Evolutionary conservation across 2,888 invertebrate species (phyloP), one percentile per base, ranked within the genome.

Genomic region (Saturnia pavonia): DNA sequence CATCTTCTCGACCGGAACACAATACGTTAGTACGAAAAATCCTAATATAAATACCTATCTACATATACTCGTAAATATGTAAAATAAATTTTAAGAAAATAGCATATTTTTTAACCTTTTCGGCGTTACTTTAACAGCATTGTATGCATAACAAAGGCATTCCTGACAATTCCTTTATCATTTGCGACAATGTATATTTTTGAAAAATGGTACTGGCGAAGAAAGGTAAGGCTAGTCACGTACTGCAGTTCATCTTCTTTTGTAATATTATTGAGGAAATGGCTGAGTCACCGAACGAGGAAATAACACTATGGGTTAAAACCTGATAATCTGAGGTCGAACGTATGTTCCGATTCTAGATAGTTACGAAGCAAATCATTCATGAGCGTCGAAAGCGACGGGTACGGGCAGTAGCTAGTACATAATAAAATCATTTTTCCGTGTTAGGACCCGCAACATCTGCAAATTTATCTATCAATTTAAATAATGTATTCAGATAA

Each of bases 301-400:
- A 67, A 70, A 70, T 67, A 19, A 40, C 16, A 22, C 25, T 51
- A 67, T 57, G 43, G 42, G 54, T 27, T 19, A 40, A 51, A 65
- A 67, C 25, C 70, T 42, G 51, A 43, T 66, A 51, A 70, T 42
- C 25, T 51, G 42, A 43, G 40, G 43, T 51, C 67, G 19, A 65
- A 43, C 19, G 67, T 27, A 19, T 40, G 19, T 3, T 54, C 25
- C 75, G 77, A 79, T 80, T 77, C 77, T 74, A 19, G 8, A 19
- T 48, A 48, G 85, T 85, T 85, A 85, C 77, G 80, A 79, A 83
- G 75, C 81, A 76, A 83, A 76, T 82, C 84, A 84, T 76, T 85
- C 85, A 81, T 85, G 79, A 81, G 84, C 22, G 1, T 54, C 19
- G 48, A 16, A n/a, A n/a, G n/a, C n/a, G n/a, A n/a, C n/a, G n/a